phyloP scores from a whole-genome alignment of 2,888 invertebrate genomes.

The Apodemia mormo region DNA sequence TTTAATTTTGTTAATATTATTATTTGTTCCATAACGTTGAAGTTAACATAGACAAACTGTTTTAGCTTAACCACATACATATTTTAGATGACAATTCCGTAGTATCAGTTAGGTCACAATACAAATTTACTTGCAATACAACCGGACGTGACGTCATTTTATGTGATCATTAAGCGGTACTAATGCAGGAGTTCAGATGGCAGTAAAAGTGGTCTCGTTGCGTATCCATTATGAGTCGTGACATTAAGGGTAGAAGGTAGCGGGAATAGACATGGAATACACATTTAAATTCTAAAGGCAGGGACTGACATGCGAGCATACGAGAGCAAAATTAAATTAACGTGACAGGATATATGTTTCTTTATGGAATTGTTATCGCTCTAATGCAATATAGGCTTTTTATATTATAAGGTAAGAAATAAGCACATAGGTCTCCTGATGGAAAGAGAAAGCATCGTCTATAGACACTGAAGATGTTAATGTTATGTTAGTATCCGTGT shows the following conservation, averaged over 20 bases:
- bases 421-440: no score
- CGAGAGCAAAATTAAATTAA: not conserved
- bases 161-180: not conserved
- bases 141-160: conserved; percentile 1
- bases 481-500: no score
- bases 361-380: no score
- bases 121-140: not conserved
- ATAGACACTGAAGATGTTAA: no score
- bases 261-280: conserved; percentile 16
- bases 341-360: not conserved
- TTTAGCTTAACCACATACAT: not conserved
- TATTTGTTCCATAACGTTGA: no score
- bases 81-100: not conserved
- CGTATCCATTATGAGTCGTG: not conserved
- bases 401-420: no score
- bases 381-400: no score
- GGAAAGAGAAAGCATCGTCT: no score
- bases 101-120: not conserved
- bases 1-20: no score
- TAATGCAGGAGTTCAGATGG: conserved; percentile 2
- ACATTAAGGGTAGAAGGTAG: not conserved
- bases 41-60: no score
- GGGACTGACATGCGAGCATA: not conserved
- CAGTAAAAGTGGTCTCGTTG: conserved; percentile 1
- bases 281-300: not conserved